Evolutionary conservation across 35 echinoderm and acorn worm species (phyloP).

Genomic region (Antedon bifida): DNA sequence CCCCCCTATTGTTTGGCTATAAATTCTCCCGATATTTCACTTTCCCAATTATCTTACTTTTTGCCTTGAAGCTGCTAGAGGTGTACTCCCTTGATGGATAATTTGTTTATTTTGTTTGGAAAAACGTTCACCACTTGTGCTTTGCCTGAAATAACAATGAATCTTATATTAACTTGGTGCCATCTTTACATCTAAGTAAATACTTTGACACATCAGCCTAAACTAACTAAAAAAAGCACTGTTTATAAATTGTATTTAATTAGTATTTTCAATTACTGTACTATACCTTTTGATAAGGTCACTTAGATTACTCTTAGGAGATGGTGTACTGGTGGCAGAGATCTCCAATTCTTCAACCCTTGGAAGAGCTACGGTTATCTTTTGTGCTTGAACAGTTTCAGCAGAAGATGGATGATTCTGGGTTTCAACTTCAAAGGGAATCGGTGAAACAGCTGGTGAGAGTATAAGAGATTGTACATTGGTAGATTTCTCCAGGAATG

Average conservation of each 20-base stretch:
- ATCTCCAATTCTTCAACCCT: conserved; percentile 12
- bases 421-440: not conserved
- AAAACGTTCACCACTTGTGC: not conserved
- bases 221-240: too few relatives aligned
- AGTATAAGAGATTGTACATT: not conserved
- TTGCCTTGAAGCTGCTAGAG: not conserved
- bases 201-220: too few relatives aligned
- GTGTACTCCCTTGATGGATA: not conserved
- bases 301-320: not conserved
- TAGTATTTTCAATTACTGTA: too few relatives aligned
- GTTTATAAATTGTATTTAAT: too few relatives aligned
- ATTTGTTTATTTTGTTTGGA: not conserved
- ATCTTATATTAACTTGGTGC: not conserved
- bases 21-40: too few relatives aligned
- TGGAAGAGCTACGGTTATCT: not conserved
- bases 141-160: not conserved
- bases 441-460: conserved; percentile 5
- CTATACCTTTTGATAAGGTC: not conserved
- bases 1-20: too few relatives aligned
- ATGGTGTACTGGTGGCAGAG: conserved; percentile 6
- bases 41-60: not conserved
- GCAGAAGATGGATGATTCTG: not conserved
- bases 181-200: too few relatives aligned
- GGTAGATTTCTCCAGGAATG: too few relatives aligned
- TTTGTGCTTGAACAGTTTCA: not conserved